A percentile compares a stretch with the other conserved stretches of the same genome.
These are phyloP conservation scores for Zootoca vivipara DNA, from an alignment of 2,113 vertebrate genomes.

Conservation along the genomic window DNA sequence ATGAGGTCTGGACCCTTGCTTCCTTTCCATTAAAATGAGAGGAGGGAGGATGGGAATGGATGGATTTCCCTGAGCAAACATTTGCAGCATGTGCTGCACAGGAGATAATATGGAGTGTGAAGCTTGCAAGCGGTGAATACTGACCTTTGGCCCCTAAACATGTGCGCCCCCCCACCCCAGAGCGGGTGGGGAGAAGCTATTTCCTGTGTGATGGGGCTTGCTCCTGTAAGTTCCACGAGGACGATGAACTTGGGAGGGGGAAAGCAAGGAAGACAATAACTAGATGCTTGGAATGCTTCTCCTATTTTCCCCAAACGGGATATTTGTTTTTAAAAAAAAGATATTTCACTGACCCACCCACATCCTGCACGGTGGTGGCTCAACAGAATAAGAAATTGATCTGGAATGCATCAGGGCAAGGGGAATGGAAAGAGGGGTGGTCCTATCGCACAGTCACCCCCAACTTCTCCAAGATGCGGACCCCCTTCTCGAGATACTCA, in stretches of 20 bases:
- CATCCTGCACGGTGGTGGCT: no score
- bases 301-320: background rate
- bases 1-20: background rate
- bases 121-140: background rate
- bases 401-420: background rate
- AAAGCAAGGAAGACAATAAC: background rate
- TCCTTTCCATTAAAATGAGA: background rate
- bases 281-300: no score
- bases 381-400: background rate
- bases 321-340: background rate
- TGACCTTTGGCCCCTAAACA: background rate
- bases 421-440: no score
- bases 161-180: no score
- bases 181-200: no score
- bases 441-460: constrained; percentile 64
- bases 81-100: background rate
- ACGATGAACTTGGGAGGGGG: background rate
- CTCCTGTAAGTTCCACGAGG: background rate
- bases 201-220: background rate
- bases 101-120: background rate
- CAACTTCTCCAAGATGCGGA: constrained; percentile 76
- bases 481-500: constrained; percentile 69
- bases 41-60: background rate
- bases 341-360: background rate
- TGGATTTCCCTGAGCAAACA: background rate